These are phyloP conservation scores for Helarctos malayanus DNA, from an alignment of 2,797 vertebrate genomes.

Conservation along the genomic window DNA sequence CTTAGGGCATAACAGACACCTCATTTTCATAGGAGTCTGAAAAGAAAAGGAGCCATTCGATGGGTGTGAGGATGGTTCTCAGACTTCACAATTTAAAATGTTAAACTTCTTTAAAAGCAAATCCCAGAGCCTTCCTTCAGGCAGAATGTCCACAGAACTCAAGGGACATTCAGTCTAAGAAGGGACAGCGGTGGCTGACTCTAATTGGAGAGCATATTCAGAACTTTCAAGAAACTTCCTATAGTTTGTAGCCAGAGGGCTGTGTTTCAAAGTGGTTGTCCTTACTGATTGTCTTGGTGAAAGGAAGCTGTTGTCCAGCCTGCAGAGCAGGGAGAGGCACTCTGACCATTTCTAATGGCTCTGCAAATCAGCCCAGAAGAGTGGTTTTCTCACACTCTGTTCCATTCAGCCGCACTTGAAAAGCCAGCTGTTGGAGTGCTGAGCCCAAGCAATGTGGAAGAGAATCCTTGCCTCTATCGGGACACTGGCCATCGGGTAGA, in stretches of 20 bases:
- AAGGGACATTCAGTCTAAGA: not conserved
- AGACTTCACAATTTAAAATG: not conserved
- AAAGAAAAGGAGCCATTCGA: conserved; percentile 49
- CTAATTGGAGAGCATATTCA: not conserved
- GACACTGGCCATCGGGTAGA: not conserved
- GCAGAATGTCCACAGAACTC: not conserved
- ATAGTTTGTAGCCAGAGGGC: not conserved
- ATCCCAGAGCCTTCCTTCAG: not conserved
- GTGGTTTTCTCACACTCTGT: conserved; percentile 24
- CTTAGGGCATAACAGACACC: not conserved
- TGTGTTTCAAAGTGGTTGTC: not conserved
- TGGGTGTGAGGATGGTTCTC: not conserved
- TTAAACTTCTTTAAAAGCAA: not conserved
- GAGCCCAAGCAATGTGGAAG: not conserved
- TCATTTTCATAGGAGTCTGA: conserved; percentile 28
- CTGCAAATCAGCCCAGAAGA: not conserved
- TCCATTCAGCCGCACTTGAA: conserved; percentile 1
- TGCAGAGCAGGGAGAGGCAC: not conserved
- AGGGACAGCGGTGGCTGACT: not conserved
- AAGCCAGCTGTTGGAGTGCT: not conserved
- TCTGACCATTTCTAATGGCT: conserved; percentile 30
- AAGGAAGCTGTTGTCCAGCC: not conserved
- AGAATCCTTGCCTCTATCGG: not conserved
- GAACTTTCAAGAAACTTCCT: conserved; percentile 15
- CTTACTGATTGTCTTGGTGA: not conserved